Percentiles rank a stretch among this genome's conserved stretches.
Conservation (phyloP, 2,113 vertebrate genomes). For the Bufo gargarizans region DNA sequence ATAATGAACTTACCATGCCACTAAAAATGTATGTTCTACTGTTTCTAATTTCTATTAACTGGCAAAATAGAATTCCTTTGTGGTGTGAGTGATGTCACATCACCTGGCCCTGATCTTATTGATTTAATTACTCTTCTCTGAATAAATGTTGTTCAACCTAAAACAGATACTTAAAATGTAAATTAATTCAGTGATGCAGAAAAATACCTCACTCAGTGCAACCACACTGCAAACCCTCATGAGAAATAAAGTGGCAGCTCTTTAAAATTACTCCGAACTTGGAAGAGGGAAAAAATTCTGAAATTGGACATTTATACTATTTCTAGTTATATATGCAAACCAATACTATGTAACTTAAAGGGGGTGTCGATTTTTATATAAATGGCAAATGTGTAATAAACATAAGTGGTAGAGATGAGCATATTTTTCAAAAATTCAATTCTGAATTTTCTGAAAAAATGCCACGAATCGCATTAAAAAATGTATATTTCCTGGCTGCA, state of each 20-base stretch:
- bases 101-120: conserved; percentile 76
- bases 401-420: background rate
- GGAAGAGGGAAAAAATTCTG: conserved; percentile 64
- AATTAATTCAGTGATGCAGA: conserved; percentile 87
- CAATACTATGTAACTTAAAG: background rate
- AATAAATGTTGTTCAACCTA: conserved; percentile 76
- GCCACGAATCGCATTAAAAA: no score
- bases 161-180: conserved; percentile 83
- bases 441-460: no score
- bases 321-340: conserved; percentile 49
- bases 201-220: conserved; percentile 84
- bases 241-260: conserved; percentile 75
- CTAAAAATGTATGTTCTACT: conserved; percentile 60
- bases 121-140: conserved; percentile 85
- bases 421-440: no score
- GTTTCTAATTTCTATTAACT: conserved; percentile 71
- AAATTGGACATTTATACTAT: conserved; percentile 67
- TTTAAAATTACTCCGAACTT: conserved; percentile 69
- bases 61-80: conserved; percentile 68
- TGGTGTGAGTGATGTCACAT: conserved; percentile 71
- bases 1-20: conserved; percentile 60
- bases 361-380: background rate
- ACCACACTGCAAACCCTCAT: conserved; percentile 66
- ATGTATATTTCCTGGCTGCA: no score
- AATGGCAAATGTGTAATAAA: background rate